Base-by-base conservation (phyloP, 2,888 invertebrate genomes). In the Laothoe populi region DNA sequence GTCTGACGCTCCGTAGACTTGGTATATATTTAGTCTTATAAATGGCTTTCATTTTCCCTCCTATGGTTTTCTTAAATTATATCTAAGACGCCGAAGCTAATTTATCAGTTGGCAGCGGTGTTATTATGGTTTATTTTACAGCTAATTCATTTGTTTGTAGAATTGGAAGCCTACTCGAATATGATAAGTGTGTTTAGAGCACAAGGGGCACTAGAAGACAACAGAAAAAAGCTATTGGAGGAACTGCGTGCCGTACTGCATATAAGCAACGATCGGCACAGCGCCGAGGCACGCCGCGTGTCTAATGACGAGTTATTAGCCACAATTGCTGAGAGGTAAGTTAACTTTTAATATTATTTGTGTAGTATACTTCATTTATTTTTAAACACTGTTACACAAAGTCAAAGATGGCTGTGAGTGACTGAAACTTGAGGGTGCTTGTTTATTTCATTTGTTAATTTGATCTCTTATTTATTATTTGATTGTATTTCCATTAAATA, bases 141-240 rank as follows among this genome's bases (percentile, higher is more conserved):
- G 66, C 65, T 67, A 68, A 72, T 78, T 81, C 74, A 70, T 83
- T 83, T 87, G 80, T 79, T 93, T 94, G 63, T 86, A 98, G 98
- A 98, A 94, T 92, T 98, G 85, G 98, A 98, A 92, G 97, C 98
- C 71, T 98, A 98, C 94, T 96, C 97, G 78, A 96, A 96, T 87
- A 95, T 98, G 86, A 95, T 98, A 65, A 96, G 97, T 82, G 98
- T 97, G 75, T 95, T 98, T 84, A 95, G 98, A 90, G 98, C 98
- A 77, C 98, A 98, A 93, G 98, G 98, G 72, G 95, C 96, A 79
- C 94, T 98, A 65, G 96, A 95, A 83, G 95, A 95, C 79, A 96
- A 96, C 80, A 98, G 98, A 94, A 95, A 96, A 82, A 96, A 96
- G 87, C 90, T 98, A 77, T 93, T 98, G 60, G 96, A 96, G 84